Evolutionary conservation across 2,888 invertebrate species (phyloP), one percentile per base, ranked within the genome.

Genomic region (Parnassius smintheus): DNA sequence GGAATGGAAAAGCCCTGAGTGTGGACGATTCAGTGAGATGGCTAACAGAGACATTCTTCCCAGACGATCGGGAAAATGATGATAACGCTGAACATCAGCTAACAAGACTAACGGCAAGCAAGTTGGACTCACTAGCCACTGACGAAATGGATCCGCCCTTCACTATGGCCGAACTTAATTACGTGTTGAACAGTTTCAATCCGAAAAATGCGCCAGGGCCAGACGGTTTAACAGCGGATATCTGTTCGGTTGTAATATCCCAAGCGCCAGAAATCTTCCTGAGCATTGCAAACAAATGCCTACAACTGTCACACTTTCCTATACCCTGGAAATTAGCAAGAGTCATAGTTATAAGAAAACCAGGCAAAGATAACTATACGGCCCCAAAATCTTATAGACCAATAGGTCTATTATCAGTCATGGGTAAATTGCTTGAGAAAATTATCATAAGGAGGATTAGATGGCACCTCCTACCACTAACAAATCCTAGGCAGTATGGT

Each of bases 31-130:
- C 68, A 3, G 68, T 42, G 0, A 51, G 42, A 1, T 10, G 63
- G 1, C 45, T 65, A 2, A 58, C 66, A 0, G 48, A 60, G 1
- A 61, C 63, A 9, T 68, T 68, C 22, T 64, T 66, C 62, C 64
- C 66, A 2, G 56, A 56, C 3, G 56, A 56, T 8, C 10, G 51
- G 1, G 10, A 10, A 10, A 8, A 44, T 41, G 41, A 35, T 2
- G 42, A 58, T 8, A 50, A 12, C 7, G n/a, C 22, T 48, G 48
- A 41, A 13, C 8, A 56, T 9, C 46, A 55, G 44, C 44, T 10
- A 44, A 44, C 10, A 9, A 44, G 44, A 44, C 1, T 10, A 44
- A 9, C 10, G 7, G 44, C 44, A 9, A 44, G 9, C 44, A 9
- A 10, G 7, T 2, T 8, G 1, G 1, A 44, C 1, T 10, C 44